Evolutionary conservation across 2,888 invertebrate genomes (phyloP).

Genomic region (Agrilus mali): DNA sequence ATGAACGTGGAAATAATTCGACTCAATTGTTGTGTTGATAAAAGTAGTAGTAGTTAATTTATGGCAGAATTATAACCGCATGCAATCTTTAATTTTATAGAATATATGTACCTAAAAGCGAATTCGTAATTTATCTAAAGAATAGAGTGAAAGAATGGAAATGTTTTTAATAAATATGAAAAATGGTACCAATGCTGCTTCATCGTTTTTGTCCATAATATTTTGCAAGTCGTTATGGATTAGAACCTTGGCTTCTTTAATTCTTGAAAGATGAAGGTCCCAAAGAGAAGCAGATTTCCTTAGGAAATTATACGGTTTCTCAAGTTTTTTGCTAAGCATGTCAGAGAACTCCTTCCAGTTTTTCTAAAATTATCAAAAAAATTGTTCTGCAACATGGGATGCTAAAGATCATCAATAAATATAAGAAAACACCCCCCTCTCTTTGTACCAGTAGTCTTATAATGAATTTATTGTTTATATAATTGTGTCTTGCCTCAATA

Average conservation of each 20-base stretch:
- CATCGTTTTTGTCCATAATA: conserved; percentile 14
- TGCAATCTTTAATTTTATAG: too few relatives aligned
- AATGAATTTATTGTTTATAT: too few relatives aligned
- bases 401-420: neutral
- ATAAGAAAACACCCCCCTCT: neutral
- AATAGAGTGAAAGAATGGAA: too few relatives aligned
- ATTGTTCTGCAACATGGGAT: neutral
- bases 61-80: too few relatives aligned
- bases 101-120: too few relatives aligned
- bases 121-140: too few relatives aligned
- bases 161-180: too few relatives aligned
- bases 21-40: too few relatives aligned
- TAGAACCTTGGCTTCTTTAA: conserved; percentile 15
- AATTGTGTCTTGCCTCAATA: conserved; percentile 4
- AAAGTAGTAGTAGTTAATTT: too few relatives aligned
- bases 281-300: conserved; percentile 17
- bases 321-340: conserved; percentile 14
- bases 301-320: conserved; percentile 15
- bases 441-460: too few relatives aligned
- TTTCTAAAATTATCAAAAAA: conserved; percentile 16
- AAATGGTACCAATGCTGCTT: conserved; percentile 3
- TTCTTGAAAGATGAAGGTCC: conserved; percentile 21
- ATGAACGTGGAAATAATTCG: too few relatives aligned
- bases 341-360: conserved; percentile 9
- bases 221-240: conserved; percentile 19